Conservation (phyloP, 2,888 invertebrate genomes). For the Melinaea menophilus region DNA sequence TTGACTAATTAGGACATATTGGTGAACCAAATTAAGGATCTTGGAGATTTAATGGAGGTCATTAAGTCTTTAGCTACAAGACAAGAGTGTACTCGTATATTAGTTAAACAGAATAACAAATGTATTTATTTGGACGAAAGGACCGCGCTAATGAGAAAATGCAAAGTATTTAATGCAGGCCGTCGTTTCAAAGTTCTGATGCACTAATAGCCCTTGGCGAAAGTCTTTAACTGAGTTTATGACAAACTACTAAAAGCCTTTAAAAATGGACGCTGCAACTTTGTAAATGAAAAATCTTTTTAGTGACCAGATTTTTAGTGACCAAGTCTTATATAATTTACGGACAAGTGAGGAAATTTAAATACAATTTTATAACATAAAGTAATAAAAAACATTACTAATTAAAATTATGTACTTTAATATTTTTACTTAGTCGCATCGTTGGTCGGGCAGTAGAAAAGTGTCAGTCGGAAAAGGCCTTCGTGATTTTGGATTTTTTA, state of each 20-base stretch:
- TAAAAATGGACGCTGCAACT: constrained; percentile 20
- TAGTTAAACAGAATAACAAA: not conserved
- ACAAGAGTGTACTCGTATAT: not conserved
- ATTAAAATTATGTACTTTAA: too few species aligned
- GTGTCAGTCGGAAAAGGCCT: too few species aligned
- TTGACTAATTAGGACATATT: constrained; percentile 27
- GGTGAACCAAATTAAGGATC: constrained; percentile 11
- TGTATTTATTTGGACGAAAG: not conserved
- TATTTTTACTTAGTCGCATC: too few species aligned
- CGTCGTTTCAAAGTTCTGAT: constrained; percentile 7
- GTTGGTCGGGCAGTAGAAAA: too few species aligned
- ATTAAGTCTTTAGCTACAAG: constrained; percentile 10
- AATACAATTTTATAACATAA: too few species aligned
- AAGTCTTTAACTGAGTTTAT: constrained; percentile 22
- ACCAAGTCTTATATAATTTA: not conserved
- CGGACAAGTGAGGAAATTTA: too few species aligned
- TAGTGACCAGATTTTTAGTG: constrained; percentile 14
- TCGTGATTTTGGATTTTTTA: too few species aligned
- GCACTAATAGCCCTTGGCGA: constrained; percentile 18
- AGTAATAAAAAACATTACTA: too few species aligned
- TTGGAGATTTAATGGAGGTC: constrained; percentile 12
- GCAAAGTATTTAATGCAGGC: constrained; percentile 1
- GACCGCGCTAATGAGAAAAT: not conserved
- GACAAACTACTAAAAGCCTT: constrained; percentile 22
- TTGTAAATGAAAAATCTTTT: constrained; percentile 26